These are phyloP conservation scores for Tupaia chinensis DNA, from an alignment of 2,113 vertebrate species.

Conservation along the genomic window DNA sequence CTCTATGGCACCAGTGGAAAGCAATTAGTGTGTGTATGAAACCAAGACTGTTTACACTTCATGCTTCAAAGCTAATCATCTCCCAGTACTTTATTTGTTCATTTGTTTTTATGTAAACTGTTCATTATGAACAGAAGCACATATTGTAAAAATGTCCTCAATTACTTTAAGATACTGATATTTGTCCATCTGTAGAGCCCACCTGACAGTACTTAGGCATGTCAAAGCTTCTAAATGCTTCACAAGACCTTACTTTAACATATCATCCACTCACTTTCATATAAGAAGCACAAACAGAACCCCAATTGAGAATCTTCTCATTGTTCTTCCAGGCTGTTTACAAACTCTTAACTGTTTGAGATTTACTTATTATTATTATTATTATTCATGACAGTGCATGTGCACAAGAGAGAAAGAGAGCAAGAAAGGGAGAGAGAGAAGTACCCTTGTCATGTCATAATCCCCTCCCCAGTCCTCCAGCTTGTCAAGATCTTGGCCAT, in stretches of 20 bases:
- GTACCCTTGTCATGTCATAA: too few relatives aligned
- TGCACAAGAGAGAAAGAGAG: too few relatives aligned
- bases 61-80: slow-evolving; percentile 52
- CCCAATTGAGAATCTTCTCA: neutral
- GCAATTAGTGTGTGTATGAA: neutral
- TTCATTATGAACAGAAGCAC: neutral
- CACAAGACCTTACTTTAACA: neutral
- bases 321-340: neutral
- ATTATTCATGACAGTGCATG: too few relatives aligned
- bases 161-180: neutral
- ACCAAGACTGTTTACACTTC: neutral
- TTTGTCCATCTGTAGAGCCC: neutral
- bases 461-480: too few relatives aligned
- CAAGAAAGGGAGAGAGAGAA: too few relatives aligned
- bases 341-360: too few relatives aligned
- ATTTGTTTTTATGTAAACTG: slow-evolving; percentile 36
- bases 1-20: neutral
- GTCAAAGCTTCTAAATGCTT: neutral
- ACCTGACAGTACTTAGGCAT: neutral
- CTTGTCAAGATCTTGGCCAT: too few relatives aligned
- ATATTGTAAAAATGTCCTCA: neutral
- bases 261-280: neutral
- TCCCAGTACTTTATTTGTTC: slow-evolving; percentile 35
- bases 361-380: too few relatives aligned
- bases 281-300: neutral